Evolutionary conservation across 2,797 vertebrate species (phyloP), one percentile per base, ranked within the genome.

Genomic region (Betta splendens): DNA sequence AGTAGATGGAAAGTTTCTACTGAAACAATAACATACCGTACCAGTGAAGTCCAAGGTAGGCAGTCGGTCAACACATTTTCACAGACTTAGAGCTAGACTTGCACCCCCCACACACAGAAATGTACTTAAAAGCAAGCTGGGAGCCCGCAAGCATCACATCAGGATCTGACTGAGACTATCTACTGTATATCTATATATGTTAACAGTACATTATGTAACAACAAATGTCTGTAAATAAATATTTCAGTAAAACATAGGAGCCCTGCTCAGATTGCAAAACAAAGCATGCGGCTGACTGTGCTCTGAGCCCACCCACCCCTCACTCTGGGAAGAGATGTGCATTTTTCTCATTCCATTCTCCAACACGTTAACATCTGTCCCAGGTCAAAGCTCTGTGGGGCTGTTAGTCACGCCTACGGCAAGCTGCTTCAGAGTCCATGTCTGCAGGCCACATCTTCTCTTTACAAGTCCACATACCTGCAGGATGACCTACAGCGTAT

Each of bases 321-420:
- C 55, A 72, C 83, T 85, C 82, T 69, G 65, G 52, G 79, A 80
- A 87, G 78, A 88, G 67, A 75, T 83, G 81, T 83, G 82, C 88
- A 92, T 92, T 90, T 89, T 87, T 89, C 69, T 87, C 89, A 92
- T 91, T 87, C 90, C 90, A 79, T 86, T 89, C 81, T 76, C 73
- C 73, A 73, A 91, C 88, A 87, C 85, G 84, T 87, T 88, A 88
- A 89, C 89, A 92, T 91, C 90, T 91, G 89, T 88, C 89, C 84
- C 77, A 79, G 86, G 87, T 88, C 58, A 69, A 40, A 77, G 75
- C 80, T 61, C 32, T 65, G 75, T 48, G 38, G 55, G 71, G 55
- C 62, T 70, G 45, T 59, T 79, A 79, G 80, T 77, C 77, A 72
- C 71, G 73, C 85, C 80, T 80, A 49, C 40, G 55, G 72, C 71